Evolutionary conservation across 2,113 vertebrate genomes (phyloP).

Genomic region (Recurvirostra avosetta): DNA sequence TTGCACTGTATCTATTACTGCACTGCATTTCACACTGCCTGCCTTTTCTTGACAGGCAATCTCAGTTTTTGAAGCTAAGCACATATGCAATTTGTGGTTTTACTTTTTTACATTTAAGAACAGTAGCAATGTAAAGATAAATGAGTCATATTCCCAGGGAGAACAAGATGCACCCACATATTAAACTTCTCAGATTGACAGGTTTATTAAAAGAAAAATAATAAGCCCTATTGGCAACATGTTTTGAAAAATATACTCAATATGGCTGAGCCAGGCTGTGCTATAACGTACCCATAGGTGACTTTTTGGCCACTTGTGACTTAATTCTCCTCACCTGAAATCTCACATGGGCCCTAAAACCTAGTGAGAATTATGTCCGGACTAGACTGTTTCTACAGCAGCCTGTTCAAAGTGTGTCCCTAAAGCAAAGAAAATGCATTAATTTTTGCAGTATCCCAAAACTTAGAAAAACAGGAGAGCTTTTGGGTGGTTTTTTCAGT

Average conservation of each 20-base stretch:
- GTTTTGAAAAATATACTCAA: not conserved
- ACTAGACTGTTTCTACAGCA: not conserved
- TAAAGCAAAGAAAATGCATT: not conserved
- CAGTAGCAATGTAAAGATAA: not conserved
- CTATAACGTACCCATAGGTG: not conserved
- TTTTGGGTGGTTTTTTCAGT: too few species aligned
- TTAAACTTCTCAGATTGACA: not conserved
- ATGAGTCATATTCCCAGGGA: not conserved
- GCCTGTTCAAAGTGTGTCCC: not conserved
- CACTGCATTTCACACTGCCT: not conserved
- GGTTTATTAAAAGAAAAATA: not conserved
- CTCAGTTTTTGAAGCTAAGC: not conserved
- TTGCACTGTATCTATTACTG: not conserved
- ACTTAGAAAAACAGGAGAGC: not conserved
- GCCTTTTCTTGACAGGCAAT: not conserved
- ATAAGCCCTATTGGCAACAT: not conserved
- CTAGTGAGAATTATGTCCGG: not conserved
- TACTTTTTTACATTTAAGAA: not conserved
- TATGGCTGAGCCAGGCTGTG: not conserved
- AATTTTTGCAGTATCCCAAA: not conserved
- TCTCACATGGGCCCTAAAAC: not conserved
- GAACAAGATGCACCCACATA: not conserved
- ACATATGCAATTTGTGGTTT: not conserved
- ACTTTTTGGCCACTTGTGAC: not conserved
- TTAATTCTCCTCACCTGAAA: not conserved